phyloP scores from a whole-genome alignment of 2,888 invertebrate genomes.

The Drosophila kokeensis region DNA sequence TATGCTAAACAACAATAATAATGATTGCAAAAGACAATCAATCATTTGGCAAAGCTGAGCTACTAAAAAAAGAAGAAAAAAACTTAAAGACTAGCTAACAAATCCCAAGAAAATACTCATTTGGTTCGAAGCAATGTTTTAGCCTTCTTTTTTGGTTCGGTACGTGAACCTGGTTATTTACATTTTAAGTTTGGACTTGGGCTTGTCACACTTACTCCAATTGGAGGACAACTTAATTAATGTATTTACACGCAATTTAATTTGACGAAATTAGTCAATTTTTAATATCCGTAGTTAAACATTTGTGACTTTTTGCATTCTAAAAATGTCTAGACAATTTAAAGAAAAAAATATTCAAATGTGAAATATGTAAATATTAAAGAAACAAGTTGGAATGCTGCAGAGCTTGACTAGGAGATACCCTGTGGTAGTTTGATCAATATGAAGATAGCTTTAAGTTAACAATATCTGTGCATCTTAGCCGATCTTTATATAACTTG shows the following conservation, averaged over 20 bases:
- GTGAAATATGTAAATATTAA: background rate
- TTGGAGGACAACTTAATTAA: background rate
- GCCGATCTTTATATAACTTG: background rate
- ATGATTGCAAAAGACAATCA: constrained; percentile 72
- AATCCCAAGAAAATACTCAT: background rate
- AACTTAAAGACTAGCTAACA: constrained; percentile 34
- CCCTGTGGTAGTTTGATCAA: background rate
- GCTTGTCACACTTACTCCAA: background rate
- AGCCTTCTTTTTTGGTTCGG: background rate
- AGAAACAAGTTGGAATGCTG: background rate
- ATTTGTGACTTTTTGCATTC: background rate
- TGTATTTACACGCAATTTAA: background rate
- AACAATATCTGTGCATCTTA: background rate
- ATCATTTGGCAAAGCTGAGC: constrained; percentile 63
- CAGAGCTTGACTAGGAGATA: rapidly evolving
- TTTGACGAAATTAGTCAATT: background rate
- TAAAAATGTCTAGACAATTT: background rate
- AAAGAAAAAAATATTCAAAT: background rate
- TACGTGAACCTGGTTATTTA: background rate
- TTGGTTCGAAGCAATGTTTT: background rate
- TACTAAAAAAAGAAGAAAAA: constrained; percentile 5
- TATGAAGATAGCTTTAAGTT: background rate
- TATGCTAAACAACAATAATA: constrained; percentile 66
- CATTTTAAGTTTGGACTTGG: background rate
- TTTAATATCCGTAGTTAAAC: background rate